Base-by-base conservation (phyloP, 1,140 invertebrate species). In the Lineus longissimus region DNA sequence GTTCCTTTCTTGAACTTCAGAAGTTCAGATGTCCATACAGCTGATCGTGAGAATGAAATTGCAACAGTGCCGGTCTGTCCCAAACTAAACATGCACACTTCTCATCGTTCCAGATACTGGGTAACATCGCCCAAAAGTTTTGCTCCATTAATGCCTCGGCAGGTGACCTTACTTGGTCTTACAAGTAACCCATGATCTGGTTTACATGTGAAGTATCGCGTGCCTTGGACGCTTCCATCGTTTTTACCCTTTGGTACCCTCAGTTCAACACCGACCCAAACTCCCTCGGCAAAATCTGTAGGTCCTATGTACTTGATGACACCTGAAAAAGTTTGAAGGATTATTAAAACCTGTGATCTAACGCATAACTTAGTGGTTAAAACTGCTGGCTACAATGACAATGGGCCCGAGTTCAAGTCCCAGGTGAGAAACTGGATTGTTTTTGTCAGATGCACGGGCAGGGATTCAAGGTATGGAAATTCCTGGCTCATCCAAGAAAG, bases 181-280 rank as follows among this genome's bases (percentile, higher is more conserved):
- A 86, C 84, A 40, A 86, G 65, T 23, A 86, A 67, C 30, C 84
- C 85, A 73, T 84, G 81, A 58, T 80, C 73, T n/a, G 78, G 73
- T 61, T 76, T 77, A 69, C 84, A 85, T 1, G 67, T 75, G 70
- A 86, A 86, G 71, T 85, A 86, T 19, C 82, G 72, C 54, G 76
- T 77, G 2, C 81, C 83, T 30, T 81, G 75, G 6, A 86, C 83
- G 25, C 69, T 74, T 1, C 85, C 85, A 67, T 86, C 84, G 66
- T 86, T 82, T 63, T 82, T 83, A 13, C 85, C 85, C 63, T 80
- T 81, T 4, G 82, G 70, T 45, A 76, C 75, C 31, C 83, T 63
- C 40, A 86, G 70, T 71, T 86, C 85, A 7, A 86, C 77, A 29
- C 85, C 85, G 7, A 86, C 70, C 84, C 85, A 86, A 2, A 82